Conservation (phyloP, 2,888 invertebrate genomes). For the Nomada flava region DNA sequence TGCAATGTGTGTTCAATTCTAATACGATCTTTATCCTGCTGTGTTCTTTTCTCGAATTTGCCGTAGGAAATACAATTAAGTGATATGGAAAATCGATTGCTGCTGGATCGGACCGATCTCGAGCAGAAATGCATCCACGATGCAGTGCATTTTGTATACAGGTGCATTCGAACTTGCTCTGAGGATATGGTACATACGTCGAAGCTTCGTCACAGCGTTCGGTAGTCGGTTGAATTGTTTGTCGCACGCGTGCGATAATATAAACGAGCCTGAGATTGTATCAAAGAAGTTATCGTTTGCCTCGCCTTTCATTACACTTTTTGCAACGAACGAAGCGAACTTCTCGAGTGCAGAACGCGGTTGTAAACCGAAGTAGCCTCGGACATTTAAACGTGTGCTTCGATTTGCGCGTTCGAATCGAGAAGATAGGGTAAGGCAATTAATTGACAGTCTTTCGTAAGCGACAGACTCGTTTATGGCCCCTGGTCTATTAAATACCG, state of each 20-base stretch:
- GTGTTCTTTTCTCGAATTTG: neutral
- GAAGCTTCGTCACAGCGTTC: slow-evolving; percentile 44
- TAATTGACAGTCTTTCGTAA: neutral
- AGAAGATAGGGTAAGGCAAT: neutral
- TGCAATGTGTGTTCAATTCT: neutral
- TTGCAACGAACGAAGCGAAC: neutral
- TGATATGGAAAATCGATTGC: neutral
- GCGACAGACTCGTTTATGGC: neutral
- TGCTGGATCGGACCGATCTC: neutral
- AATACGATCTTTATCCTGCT: neutral
- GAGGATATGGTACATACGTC: slow-evolving; percentile 44
- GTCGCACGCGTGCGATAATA: slow-evolving; percentile 2
- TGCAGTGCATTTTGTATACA: slow-evolving; percentile 32
- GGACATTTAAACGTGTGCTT: too few species aligned
- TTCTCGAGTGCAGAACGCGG: neutral
- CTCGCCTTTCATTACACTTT: too few species aligned
- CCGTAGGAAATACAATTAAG: too few species aligned
- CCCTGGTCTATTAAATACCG: neutral
- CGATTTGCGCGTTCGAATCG: neutral
- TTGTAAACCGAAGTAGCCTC: too few species aligned
- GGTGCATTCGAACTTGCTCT: slow-evolving; percentile 29
- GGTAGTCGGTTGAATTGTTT: slow-evolving; percentile 24
- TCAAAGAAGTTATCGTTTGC: neutral
- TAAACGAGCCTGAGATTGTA: slow-evolving; percentile 6
- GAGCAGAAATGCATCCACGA: slow-evolving; percentile 28